A percentile compares a stretch with the other conserved stretches of the same genome.
Conservation (phyloP, 2,888 invertebrate genomes). For the Laothoe populi region DNA sequence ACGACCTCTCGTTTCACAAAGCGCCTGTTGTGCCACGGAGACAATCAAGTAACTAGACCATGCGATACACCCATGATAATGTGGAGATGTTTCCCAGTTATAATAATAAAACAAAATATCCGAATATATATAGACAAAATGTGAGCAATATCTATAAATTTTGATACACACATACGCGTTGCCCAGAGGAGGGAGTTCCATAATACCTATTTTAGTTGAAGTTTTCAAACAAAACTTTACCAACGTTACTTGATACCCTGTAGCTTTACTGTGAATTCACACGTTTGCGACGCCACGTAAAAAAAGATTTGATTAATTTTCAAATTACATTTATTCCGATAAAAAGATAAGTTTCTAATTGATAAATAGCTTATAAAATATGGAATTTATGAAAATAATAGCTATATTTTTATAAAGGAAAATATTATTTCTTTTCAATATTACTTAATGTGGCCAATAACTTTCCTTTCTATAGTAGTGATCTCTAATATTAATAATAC, state of each 20-base stretch:
- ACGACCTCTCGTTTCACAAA: no score
- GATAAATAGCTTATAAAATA: background rate
- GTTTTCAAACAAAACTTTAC: constrained; percentile 42
- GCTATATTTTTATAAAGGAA: background rate
- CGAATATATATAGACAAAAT: background rate
- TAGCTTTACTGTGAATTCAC: constrained; percentile 43
- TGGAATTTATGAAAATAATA: background rate
- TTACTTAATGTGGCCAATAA: no score
- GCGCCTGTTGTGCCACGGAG: no score
- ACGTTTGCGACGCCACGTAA: constrained; percentile 12
- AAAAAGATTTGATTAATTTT: no score
- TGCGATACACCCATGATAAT: background rate
- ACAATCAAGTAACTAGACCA: no score
- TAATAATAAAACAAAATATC: constrained; percentile 2
- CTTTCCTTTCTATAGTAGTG: no score
- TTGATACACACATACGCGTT: constrained; percentile 25
- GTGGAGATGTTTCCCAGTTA: background rate
- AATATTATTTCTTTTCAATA: no score
- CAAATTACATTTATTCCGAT: no score
- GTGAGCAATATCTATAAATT: constrained; percentile 17
- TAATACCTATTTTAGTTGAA: constrained; percentile 42
- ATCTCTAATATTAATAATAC: no score
- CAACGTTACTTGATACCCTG: constrained; percentile 41
- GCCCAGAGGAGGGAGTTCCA: constrained; percentile 36
- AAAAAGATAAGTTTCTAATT: no score